phyloP scores from a whole-genome alignment of 1,140 invertebrate species.

The Aleiodes sp. region DNA sequence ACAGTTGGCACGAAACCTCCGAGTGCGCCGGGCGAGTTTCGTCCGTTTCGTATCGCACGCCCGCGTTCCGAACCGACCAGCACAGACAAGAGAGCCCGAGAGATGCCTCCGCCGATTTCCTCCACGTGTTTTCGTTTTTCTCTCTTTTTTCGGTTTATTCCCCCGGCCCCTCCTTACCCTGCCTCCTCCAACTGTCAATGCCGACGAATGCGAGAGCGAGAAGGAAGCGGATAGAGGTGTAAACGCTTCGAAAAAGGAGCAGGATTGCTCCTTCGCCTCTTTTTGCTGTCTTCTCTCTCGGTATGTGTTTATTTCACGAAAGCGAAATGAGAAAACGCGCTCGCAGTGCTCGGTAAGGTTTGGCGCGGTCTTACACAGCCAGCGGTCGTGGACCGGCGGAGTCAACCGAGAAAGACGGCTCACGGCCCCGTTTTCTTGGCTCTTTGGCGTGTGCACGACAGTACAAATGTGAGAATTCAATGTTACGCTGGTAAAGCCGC shows the following conservation, averaged over 20 bases:
- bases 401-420: neutral
- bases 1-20: slow-evolving; percentile 5
- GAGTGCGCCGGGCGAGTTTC: slow-evolving; percentile 14
- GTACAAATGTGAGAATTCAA: neutral
- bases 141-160: neutral
- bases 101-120: neutral
- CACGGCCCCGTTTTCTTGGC: neutral
- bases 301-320: neutral
- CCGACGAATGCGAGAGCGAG: neutral
- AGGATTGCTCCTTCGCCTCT: no score
- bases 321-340: neutral
- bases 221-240: neutral
- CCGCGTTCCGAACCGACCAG: no score
- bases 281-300: no score
- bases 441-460: neutral
- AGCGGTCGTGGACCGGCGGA: neutral
- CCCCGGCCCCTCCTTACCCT: neutral
- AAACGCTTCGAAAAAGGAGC: neutral
- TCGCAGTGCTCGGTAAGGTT: neutral
- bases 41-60: no score
- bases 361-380: neutral
- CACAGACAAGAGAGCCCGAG: neutral
- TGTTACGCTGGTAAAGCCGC: slow-evolving; percentile 36
- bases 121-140: no score
- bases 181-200: neutral